Conservation (phyloP, 92 coral and sea anemone genomes). For the Paragorgia papillata region DNA sequence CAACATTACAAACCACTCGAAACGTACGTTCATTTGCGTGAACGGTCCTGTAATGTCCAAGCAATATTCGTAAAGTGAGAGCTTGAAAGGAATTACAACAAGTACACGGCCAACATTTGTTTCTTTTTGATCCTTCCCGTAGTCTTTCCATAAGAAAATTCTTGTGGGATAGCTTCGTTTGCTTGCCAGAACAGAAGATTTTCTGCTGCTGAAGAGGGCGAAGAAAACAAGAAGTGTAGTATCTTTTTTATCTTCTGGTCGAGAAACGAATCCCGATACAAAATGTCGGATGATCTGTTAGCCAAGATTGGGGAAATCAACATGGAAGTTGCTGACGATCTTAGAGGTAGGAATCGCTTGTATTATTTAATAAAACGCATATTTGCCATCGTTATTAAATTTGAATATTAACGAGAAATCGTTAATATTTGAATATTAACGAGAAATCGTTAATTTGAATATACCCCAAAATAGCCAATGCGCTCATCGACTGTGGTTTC, state of each 20-base stretch:
- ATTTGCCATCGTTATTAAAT: too few relatives aligned
- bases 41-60: conserved; percentile 37
- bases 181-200: too few relatives aligned
- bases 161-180: conserved; percentile 19
- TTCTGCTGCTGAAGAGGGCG: too few relatives aligned
- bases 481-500: too few relatives aligned
- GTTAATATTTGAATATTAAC: too few relatives aligned
- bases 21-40: conserved; percentile 42
- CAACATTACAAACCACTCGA: conserved; percentile 42
- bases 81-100: not conserved
- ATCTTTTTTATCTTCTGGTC: too few relatives aligned
- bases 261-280: not conserved
- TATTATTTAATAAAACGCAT: too few relatives aligned
- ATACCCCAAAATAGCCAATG: too few relatives aligned
- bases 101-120: not conserved
- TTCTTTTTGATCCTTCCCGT: not conserved
- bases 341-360: conserved; percentile 21
- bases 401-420: too few relatives aligned
- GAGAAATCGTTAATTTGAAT: not conserved
- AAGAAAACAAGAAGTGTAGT: too few relatives aligned
- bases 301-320: conserved; percentile 2
- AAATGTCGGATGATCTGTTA: conserved; percentile 3
- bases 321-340: conserved; percentile 16
- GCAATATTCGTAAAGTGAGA: conserved; percentile 20
- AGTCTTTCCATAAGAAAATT: not conserved